Conservation (phyloP, 1,140 invertebrate species). For the Araneus ventricosus region DNA sequence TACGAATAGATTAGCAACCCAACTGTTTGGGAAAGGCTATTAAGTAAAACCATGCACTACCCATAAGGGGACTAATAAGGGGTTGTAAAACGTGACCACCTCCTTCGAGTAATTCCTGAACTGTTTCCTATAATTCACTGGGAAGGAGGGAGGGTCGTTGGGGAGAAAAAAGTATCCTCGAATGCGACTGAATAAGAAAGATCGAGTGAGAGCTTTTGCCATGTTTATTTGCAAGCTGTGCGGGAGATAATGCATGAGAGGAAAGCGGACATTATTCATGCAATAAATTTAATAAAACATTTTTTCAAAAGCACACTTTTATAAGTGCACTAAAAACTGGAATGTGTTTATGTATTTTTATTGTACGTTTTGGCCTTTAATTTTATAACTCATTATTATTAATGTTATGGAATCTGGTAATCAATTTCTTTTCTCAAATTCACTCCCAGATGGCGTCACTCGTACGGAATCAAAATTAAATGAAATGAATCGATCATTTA, state of each 20-base stretch:
- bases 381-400: too few relatives aligned
- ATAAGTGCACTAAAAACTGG: too few relatives aligned
- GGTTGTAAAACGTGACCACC: slow-evolving; percentile 60
- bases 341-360: too few relatives aligned
- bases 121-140: slow-evolving; percentile 46
- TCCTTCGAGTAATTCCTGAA: slow-evolving; percentile 38
- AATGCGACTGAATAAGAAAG: neutral
- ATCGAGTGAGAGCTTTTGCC: neutral
- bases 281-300: too few relatives aligned
- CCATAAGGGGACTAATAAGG: slow-evolving; percentile 58
- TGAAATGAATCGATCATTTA: too few relatives aligned
- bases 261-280: too few relatives aligned
- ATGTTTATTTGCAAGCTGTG: slow-evolving; percentile 14
- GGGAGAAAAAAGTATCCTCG: neutral
- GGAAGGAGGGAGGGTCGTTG: neutral
- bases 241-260: neutral
- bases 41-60: slow-evolving; percentile 58
- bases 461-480: too few relatives aligned
- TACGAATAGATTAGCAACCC: slow-evolving; percentile 60
- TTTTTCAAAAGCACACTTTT: too few relatives aligned
- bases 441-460: too few relatives aligned
- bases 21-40: slow-evolving; percentile 57
- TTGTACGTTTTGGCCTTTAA: too few relatives aligned
- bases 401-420: too few relatives aligned
- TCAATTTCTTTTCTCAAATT: too few relatives aligned